A percentile compares a stretch with the other conserved stretches of the same genome.
phyloP scores from a whole-genome alignment of 2,888 invertebrate genomes.

The Scotopteryx bipunctaria region DNA sequence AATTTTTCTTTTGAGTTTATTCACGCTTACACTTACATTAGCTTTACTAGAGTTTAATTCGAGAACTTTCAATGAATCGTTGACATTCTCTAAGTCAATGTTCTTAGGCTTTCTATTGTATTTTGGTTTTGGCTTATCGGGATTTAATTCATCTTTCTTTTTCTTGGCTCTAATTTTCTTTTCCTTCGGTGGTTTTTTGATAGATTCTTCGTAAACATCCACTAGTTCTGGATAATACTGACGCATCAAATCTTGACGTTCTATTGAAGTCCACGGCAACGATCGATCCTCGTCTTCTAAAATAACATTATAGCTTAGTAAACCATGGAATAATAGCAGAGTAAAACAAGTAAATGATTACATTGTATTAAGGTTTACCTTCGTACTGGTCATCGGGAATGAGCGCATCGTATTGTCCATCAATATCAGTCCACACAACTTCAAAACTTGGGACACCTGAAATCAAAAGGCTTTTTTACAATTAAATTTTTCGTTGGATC shows the following conservation, averaged over 20 bases:
- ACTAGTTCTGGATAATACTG: constrained; percentile 86
- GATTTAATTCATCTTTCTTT: constrained; percentile 47
- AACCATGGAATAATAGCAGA: no score
- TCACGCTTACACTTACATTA: constrained; percentile 67
- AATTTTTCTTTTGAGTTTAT: constrained; percentile 69
- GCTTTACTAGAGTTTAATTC: constrained; percentile 55
- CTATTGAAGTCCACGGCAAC: constrained; percentile 86
- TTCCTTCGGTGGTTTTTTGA: constrained; percentile 80
- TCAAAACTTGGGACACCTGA: constrained; percentile 87
- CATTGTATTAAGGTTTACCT: constrained; percentile 46
- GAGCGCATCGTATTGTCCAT: constrained; percentile 81
- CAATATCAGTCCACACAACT: constrained; percentile 87
- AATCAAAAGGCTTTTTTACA: constrained; percentile 25
- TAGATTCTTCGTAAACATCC: constrained; percentile 79
- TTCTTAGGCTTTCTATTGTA: constrained; percentile 64
- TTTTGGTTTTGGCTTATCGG: constrained; percentile 66
- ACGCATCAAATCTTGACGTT: constrained; percentile 85
- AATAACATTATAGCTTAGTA: constrained; percentile 12
- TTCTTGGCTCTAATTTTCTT: constrained; percentile 53
- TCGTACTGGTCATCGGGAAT: constrained; percentile 84
- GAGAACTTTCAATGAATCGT: constrained; percentile 53
- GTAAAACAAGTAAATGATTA: no score
- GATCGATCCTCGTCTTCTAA: constrained; percentile 73
- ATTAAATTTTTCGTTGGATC: no score
- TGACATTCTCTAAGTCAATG: constrained; percentile 43